Evolutionary conservation across 2,797 vertebrate genomes (phyloP), one percentile per base, ranked within the genome.

Genomic region (Cossypha dichroa): DNA sequence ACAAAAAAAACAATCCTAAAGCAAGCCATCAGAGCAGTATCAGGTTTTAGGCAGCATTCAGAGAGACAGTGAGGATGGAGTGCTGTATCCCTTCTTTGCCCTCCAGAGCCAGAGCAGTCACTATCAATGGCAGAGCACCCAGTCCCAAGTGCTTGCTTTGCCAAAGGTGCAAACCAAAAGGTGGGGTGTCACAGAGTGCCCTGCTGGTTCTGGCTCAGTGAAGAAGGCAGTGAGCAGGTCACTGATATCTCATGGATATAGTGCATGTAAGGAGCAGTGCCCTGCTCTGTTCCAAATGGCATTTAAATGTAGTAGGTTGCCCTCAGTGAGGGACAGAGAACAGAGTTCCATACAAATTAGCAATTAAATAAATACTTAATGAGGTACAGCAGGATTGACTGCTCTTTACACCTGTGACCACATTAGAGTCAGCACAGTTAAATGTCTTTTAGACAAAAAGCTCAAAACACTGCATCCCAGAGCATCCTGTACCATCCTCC

Each of bases 231-330:
- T 12, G 46, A 69, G 64, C 26, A 87, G 11, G 13, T 21, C 38
- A 67, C 58, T 51, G 26, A 29, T 67, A 38, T 36, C 20, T 75
- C 9, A 0, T 49, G 34, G 66, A n/a, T 46, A 41, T 3, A 19
- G 11, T 10, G 45, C 8, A 4, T 0, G 0, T 8, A 59, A 63
- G 9, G 3, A 38, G 22, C 10, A 55, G 56, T 16, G 9, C 7
- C 17, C 60, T 10, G 4, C 26, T 55, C 29, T 38, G 17, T 48
- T 52, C 43, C 43, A 88, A 63, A 70, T 1, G 6, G 5, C 75
- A 19, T 68, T 75, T 70, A 72, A 82, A 41, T 5, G 3, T 21
- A 33, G 6, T 5, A 15, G 7, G 5, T 29, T 29, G 12, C 20
- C 8, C 34, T 26, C 36, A 34, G 5, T 31, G 18, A 74, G 22